Conservation (phyloP, 2,113 vertebrate genomes). For the Syngnathoides biaculeatus region DNA sequence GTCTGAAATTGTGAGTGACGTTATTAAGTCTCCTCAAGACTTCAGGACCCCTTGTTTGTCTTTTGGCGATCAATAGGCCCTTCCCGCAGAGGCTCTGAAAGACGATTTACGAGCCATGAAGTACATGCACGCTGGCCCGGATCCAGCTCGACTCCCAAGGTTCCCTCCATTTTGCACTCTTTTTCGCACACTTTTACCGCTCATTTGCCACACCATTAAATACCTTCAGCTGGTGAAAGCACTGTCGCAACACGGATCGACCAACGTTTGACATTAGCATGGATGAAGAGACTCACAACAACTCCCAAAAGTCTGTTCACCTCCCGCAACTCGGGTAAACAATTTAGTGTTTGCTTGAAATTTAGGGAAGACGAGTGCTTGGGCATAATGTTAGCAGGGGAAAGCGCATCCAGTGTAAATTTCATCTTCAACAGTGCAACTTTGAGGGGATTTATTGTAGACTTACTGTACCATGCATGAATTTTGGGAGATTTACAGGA, state of each 20-base stretch:
- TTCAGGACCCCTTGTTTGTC: neutral
- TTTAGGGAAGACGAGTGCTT: neutral
- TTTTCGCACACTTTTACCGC: conserved; percentile 1
- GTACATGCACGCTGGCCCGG: neutral
- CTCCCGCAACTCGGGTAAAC: neutral
- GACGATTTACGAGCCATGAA: conserved; percentile 3
- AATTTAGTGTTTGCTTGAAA: neutral
- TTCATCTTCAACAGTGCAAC: too few relatives aligned
- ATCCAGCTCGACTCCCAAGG: neutral
- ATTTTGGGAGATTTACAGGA: neutral
- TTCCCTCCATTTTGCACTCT: neutral
- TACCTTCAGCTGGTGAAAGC: neutral
- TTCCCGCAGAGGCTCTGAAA: neutral
- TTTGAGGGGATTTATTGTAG: neutral
- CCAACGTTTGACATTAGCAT: neutral
- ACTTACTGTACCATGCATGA: neutral
- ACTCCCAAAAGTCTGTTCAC: neutral
- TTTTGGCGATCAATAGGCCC: neutral
- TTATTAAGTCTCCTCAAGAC: neutral
- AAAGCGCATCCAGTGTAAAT: too few relatives aligned
- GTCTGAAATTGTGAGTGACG: neutral
- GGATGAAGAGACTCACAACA: neutral
- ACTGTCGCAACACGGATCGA: neutral
- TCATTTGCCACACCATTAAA: conserved; percentile 3
- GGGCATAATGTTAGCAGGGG: neutral